Base-by-base conservation (phyloP, 2,113 vertebrate species). In the Stictonetta naevosa region DNA sequence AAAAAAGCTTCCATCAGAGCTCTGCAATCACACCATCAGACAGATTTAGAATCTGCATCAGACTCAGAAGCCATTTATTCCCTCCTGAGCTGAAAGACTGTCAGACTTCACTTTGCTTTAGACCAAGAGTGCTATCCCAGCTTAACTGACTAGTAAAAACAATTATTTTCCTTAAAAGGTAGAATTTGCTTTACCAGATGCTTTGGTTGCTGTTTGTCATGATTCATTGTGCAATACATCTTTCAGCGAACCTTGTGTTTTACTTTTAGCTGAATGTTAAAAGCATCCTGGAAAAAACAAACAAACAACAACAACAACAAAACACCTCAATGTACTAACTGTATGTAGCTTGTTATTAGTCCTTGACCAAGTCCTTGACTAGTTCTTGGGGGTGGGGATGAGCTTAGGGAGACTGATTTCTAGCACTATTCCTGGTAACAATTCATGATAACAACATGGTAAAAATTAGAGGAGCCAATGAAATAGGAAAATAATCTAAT, bases 21-120 rank as follows among this genome's bases (percentile, higher is more conserved):
- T 85, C 74, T 94, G 80, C 83, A 97, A 93, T 95, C 88, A 89
- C 69, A 48, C 73, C 67, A 75, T 92, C 92, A 96, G 91, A 56
- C 63, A 86, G 88, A 95, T 96, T 97, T 88, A 93, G 80, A 93
- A 74, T 59, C 38, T 0, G 0, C 64, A 91, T 91, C 92, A 88
- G 52, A 64, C 52, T 95, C 64, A 86, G 81, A 86, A 92, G 69
- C 42, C 67, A 89, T 95, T 95, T 86, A 92, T 96, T 92, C 73
- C 64, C 73, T 91, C 69, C 46, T 84, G 69, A 96, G 68, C 46
- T 94, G 94, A 94, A 93, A 91, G 58, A 81, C 66, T 95, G 73
- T 93, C 88, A 95, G 77, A 75, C 53, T 29, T 94, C 52, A 71
- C 72, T 78, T 83, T 93, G 46, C 80, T 92, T 94, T 91, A 92